Evolutionary conservation across 1,140 invertebrate genomes (phyloP).

Genomic region (Aleiodes sp.): DNA sequence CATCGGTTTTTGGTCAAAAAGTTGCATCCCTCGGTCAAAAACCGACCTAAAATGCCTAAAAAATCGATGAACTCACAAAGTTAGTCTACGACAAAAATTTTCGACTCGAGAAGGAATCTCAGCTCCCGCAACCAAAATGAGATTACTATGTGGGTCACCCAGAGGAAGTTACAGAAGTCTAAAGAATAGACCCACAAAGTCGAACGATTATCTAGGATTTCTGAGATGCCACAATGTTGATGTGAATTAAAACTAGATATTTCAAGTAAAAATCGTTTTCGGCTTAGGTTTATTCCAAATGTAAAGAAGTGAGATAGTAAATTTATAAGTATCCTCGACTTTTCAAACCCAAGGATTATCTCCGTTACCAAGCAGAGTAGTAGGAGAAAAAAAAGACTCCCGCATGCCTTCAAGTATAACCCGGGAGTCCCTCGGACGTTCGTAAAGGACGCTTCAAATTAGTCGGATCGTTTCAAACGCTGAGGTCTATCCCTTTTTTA

Average conservation of each 20-base stretch:
- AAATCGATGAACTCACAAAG: no score
- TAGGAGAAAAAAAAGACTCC: background rate
- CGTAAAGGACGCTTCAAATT: slow-evolving; percentile 40
- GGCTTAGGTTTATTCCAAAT: background rate
- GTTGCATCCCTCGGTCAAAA: no score
- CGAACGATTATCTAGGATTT: background rate
- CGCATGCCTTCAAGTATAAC: slow-evolving; percentile 15
- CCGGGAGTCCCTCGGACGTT: slow-evolving; percentile 4
- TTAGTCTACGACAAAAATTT: no score
- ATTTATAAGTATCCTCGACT: background rate
- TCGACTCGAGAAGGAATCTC: no score
- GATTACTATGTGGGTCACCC: no score
- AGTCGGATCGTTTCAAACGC: slow-evolving; percentile 45
- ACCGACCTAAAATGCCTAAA: no score
- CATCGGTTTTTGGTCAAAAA: no score
- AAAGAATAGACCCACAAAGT: background rate
- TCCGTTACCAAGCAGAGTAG: background rate
- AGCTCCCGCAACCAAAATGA: no score
- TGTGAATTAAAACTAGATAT: background rate
- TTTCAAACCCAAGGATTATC: slow-evolving; percentile 14
- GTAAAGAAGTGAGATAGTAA: background rate
- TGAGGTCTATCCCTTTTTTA: slow-evolving; percentile 39
- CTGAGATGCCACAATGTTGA: background rate
- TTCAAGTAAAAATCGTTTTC: background rate
- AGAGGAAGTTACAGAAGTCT: background rate